Evolutionary conservation across 2,113 vertebrate species (phyloP).

Genomic region (Leucopsar rothschildi): DNA sequence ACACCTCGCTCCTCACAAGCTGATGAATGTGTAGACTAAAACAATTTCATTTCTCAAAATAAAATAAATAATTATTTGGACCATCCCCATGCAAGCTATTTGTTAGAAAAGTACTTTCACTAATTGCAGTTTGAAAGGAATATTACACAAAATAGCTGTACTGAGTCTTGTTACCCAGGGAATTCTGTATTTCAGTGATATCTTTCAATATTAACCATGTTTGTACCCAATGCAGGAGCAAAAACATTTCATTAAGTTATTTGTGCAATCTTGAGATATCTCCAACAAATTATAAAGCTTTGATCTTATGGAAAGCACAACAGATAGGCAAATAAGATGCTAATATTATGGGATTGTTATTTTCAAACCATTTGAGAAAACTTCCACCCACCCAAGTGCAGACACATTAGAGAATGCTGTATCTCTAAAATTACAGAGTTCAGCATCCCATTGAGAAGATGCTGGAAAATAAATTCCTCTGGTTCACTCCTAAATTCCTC

Average conservation of each 20-base stretch:
- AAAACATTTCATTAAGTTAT: not conserved
- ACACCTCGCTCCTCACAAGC: not conserved
- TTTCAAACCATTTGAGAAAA: not conserved
- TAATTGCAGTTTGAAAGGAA: constrained; percentile 5
- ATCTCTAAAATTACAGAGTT: not conserved
- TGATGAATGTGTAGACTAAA: not conserved
- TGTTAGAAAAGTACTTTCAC: not conserved
- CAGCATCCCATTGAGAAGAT: not conserved
- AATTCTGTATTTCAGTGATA: not conserved
- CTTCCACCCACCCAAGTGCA: not conserved
- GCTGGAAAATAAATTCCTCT: not conserved
- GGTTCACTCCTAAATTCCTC: not conserved
- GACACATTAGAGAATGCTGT: not conserved
- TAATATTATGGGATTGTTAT: not conserved
- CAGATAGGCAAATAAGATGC: not conserved
- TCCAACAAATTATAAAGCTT: not conserved
- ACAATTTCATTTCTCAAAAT: not conserved
- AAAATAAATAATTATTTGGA: not conserved
- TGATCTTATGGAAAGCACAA: not conserved
- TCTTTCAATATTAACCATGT: not conserved
- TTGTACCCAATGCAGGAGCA: not conserved
- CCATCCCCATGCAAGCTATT: not conserved
- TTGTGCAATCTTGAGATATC: not conserved
- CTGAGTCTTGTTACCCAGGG: not conserved
- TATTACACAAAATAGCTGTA: not conserved